Evolutionary conservation across 2,113 vertebrate genomes (phyloP), one percentile per base, ranked within the genome.

Genomic region (Pygoscelis adeliae): DNA sequence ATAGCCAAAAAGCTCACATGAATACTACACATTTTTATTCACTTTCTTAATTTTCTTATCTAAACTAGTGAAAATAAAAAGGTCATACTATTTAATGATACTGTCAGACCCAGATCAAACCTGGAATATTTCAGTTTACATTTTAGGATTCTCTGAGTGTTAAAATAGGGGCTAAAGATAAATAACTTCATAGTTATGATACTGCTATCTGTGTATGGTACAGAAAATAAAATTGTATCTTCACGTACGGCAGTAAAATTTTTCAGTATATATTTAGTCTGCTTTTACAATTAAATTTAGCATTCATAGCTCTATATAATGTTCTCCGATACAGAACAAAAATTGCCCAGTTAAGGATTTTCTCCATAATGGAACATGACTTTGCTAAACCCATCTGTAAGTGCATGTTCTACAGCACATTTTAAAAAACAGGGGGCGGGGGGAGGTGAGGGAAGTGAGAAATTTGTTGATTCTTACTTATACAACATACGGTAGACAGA

Each of bases 401-500:
- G 13, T 34, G 16, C 34, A 62, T 46, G 29, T 69, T 73, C n/a
- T 47, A 73, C 1, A 76, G 19, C 34, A 72, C 8, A 42, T 63
- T 58, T n/a, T 23, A 44, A 36, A 40, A 25, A 29, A 2, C 15
- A 30, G 8, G 5, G 4, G 3, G 5, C 1, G 6, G 21, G 20
- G 26, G 42, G 34, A 40, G 11, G 20, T 3, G 4, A 59, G 1
- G 1, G 22, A 26, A 83, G 36, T 25, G 26, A 88, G 34, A 92
- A 59, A 74, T 47, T 29, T 59, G 14, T 77, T 89, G 53, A 83
- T 47, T 83, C 99, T 98, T 98, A 99, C 99, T 99, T 99, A 95
- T 99, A 98, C n/a, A 99, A 97, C 93, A 99, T 97, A 74, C 98
- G 98, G 96, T 99, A 99, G 80, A 98, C 98, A 6, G 99, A 97